These are phyloP conservation scores for Plagiodera versicolora DNA, from an alignment of 2,888 invertebrate species.

Conservation along the genomic window DNA sequence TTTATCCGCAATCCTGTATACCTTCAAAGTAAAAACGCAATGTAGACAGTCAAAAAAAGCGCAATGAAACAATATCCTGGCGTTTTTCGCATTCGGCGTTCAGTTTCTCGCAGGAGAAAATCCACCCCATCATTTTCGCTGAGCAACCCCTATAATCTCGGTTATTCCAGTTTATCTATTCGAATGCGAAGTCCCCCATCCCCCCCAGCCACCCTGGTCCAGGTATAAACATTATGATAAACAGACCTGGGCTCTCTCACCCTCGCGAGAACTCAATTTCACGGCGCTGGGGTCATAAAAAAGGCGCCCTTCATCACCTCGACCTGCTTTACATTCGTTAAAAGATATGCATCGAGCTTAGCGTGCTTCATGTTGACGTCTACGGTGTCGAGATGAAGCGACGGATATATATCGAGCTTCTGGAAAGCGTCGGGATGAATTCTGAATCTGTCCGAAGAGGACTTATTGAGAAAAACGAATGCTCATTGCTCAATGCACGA, in stretches of 20 bases:
- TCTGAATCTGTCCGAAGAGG: neutral
- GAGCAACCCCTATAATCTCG: neutral
- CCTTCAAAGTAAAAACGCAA: too few species aligned
- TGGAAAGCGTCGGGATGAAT: neutral
- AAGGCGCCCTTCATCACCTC: conserved; percentile 23
- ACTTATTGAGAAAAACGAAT: too few species aligned
- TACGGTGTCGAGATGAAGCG: neutral
- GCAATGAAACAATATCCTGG: neutral
- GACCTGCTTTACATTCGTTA: conserved; percentile 22
- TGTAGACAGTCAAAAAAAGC: neutral
- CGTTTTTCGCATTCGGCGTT: neutral
- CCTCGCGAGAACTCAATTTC: neutral
- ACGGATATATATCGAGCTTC: neutral
- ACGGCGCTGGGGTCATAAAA: conserved; percentile 19
- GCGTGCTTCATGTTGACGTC: neutral
- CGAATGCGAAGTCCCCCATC: neutral
- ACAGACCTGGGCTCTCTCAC: neutral
- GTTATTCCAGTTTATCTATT: conserved; percentile 8
- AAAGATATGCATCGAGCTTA: conserved; percentile 27
- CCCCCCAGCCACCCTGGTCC: neutral
- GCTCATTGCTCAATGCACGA: too few species aligned
- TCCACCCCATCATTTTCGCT: neutral
- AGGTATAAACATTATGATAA: conserved; percentile 11
- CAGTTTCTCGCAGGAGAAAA: neutral
- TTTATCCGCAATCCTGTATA: too few species aligned